phyloP scores from a whole-genome alignment of 2,113 vertebrate species.

The Caranx melampygus region DNA sequence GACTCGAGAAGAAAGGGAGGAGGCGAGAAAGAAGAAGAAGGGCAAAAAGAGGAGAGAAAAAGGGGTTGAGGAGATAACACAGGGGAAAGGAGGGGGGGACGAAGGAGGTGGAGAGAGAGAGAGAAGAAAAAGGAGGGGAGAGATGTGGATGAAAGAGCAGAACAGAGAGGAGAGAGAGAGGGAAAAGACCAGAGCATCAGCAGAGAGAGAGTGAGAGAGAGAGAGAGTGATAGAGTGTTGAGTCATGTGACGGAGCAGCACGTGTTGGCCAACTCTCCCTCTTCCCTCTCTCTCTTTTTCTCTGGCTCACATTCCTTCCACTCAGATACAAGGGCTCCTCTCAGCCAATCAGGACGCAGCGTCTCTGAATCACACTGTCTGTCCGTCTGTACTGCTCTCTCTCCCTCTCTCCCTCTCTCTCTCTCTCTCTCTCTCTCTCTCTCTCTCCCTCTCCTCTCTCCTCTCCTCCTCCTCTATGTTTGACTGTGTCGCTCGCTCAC shows the following conservation, averaged over 20 bases:
- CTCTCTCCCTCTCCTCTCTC: constrained; percentile 4
- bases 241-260: constrained; percentile 72
- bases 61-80: neutral
- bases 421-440: neutral
- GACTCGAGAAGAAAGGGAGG: neutral
- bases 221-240: constrained; percentile 9
- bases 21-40: constrained; percentile 14
- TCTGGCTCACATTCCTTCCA: constrained; percentile 49
- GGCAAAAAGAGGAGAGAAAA: neutral
- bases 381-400: constrained; percentile 1
- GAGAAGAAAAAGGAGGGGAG: neutral
- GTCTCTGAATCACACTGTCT: neutral
- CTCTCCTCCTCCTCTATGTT: neutral
- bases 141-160: neutral
- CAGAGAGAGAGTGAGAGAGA: constrained; percentile 3
- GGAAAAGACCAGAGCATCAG: constrained; percentile 22
- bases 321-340: constrained; percentile 70
- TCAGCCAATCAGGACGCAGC: constrained; percentile 66
- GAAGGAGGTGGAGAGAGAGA: neutral
- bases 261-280: constrained; percentile 46
- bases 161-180: neutral
- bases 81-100: no score
- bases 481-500: neutral
- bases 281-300: constrained; percentile 20
- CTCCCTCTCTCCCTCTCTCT: neutral